Base-by-base conservation (phyloP, 2,797 vertebrate genomes). In the Setipinna tenuifilis region DNA sequence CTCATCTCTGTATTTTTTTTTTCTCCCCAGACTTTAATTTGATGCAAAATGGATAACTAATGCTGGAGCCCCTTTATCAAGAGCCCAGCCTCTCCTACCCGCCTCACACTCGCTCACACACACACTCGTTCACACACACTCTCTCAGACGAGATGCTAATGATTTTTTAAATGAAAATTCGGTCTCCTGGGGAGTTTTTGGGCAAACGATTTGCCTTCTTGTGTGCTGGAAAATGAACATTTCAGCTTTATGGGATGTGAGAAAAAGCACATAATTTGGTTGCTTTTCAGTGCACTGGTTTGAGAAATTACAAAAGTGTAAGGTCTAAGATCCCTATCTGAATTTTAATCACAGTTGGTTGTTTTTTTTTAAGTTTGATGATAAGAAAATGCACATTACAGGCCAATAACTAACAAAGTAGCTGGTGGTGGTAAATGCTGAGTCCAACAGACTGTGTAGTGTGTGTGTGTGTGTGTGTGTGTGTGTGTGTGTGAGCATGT, bases 201-300 rank as follows among this genome's bases (percentile, higher is more conserved):
- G 75, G 35, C 19, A 81, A 89, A 44, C 87, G 54, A 87, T 88
- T 86, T 87, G 61, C 84, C 82, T 82, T 85, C 83, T 89, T 87
- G 85, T 85, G 87, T 58, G 83, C 78, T 88, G 86, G 80, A 89
- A 89, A 89, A 89, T 82, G 85, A 86, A 85, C 2, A 65, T 85
- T 89, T 88, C 78, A 88, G 88, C 88, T 88, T 88, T 83, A 89
- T 35, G 68, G 35, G 71, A 75, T 16, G 25, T 28, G 86, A 86
- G 75, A 57, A 86, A 86, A 65, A 46, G 48, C 86, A 87, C 83
- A 83, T 90, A 84, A 89, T 89, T 90, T 86, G 82, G 85, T 87
- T 89, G 84, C 88, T 90, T 89, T 87, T 90, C 88, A 54, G 83
- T 80, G 90, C 87, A 89, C 71, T 89, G 90, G 85, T 71, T 90